Percentiles rank a stretch among this genome's conserved stretches.
phyloP scores from a whole-genome alignment of 1,140 invertebrate genomes.

The Hylaeus anthracinus region DNA sequence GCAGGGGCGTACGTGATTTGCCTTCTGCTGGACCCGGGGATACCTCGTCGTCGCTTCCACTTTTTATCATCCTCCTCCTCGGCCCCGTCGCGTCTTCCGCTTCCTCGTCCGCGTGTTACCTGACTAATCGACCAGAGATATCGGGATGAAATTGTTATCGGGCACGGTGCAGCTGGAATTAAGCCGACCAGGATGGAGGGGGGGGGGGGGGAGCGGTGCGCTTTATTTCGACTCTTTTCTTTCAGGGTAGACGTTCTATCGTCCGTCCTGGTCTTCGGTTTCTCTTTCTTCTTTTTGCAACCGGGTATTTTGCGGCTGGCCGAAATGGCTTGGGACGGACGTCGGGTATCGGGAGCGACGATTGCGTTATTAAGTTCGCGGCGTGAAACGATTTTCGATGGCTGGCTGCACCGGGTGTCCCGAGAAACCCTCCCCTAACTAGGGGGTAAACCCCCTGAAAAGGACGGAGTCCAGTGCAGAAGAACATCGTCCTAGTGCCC shows the following conservation, averaged over 20 bases:
- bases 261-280: neutral
- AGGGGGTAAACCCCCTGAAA: no score
- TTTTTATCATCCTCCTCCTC: neutral
- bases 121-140: slow-evolving; percentile 36
- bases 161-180: slow-evolving; percentile 15
- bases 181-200: neutral
- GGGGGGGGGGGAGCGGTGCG: neutral
- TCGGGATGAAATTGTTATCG: slow-evolving; percentile 41
- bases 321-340: neutral
- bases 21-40: slow-evolving; percentile 46
- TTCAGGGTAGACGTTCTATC: no score
- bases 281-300: neutral
- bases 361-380: slow-evolving; percentile 18
- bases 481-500: neutral
- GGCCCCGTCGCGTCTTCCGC: neutral
- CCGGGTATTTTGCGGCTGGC: slow-evolving; percentile 17
- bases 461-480: no score
- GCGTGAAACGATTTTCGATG: slow-evolving; percentile 11
- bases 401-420: neutral
- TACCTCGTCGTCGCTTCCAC: neutral
- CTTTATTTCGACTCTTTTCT: neutral
- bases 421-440: no score
- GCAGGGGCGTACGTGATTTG: slow-evolving; percentile 64
- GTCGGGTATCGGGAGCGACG: slow-evolving; percentile 13
- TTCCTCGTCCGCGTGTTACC: slow-evolving; percentile 23